Base-by-base conservation (phyloP, 2,113 vertebrate species). In the Candoia aspera region DNA sequence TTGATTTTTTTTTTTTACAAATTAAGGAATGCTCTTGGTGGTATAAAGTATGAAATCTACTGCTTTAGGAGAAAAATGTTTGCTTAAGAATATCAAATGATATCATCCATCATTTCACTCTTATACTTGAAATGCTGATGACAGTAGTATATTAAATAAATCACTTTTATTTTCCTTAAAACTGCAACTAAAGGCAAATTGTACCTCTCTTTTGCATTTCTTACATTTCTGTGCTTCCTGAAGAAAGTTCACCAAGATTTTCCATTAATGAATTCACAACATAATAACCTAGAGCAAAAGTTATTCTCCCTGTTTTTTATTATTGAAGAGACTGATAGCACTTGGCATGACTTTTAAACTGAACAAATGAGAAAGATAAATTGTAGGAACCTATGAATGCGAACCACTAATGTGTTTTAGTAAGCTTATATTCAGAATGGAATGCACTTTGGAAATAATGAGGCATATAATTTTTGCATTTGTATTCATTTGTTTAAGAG, bases 391-490 rank as follows among this genome's bases (percentile, higher is more conserved):
- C 29, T 91, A 57, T 55, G 33, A 91, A 87, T 91, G n/a, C 42
- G 53, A 68, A 73, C 11, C n/a, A 55, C 33, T 46, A 46, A 79
- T 46, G n/a, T 46, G 54, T 29, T 87, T 87, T 64, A 87, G 13
- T 19, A 87, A 57, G 54, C 42, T 91, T 54, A 91, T 46, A 57
- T 87, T 91, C 85, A 73, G 49, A 55, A 79, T 79, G 64, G 33
- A 73, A 87, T 58, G 23, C 15, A 58, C 17, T 91, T 91, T 58
- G 57, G 33, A 91, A 91, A 87, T 73, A 79, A 91, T 46, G 53
- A 79, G 23, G 15, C n/a, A 91, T 85, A 84, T 90, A 46, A 73
- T 91, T 91, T 62, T 79, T 79, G 53, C 24, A 87, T 24, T 15
- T 87, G n/a, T 53, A 79, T 87, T 87, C 15, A 57, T 58, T 73